Base-by-base conservation (phyloP, 2,113 vertebrate genomes). In the Chamaetylas fuelleborni region DNA sequence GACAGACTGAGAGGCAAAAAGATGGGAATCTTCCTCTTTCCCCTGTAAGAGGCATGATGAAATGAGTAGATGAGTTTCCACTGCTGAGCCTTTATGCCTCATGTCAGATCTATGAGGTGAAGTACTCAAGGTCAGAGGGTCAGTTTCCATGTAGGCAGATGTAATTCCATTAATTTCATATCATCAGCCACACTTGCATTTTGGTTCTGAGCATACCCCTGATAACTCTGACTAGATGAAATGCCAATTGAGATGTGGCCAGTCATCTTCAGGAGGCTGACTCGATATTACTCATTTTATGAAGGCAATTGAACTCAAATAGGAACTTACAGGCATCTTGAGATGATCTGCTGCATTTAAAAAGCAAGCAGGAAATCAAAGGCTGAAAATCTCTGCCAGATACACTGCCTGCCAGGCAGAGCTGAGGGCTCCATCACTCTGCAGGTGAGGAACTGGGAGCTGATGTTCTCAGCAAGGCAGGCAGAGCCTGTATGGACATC, bases 361-460 rank as follows among this genome's bases (percentile, higher is more conserved):
- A 70, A n/a, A 50, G 9, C 11, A 17, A 42, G 19, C 18, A 77
- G 26, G 18, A 84, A 93, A 86, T 76, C 31, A 61, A 88, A 86
- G 14, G 8, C 14, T 80, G 60, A 60, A 88, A 85, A 76, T 20
- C 48, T 34, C 66, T 81, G 53, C 20, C 60, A 60, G 62, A 29
- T 26, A 31, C 8, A n/a, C 12, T 19, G 17, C 10, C n/a, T 76
- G 20, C 12, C 23, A 53, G 17, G 51, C 34, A 66, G n/a, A 51
- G 11, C 18, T 11, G 8, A 81, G n/a, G 24, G 42, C 47, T 51
- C 5, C 3, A 17, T 11, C 2, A 0, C 8, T 34, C 26, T 65
- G 12, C 26, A 28, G 5, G 45, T 65, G 33, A 43, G 36, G 36
- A 93, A 1, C 14, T 50, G 17, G 19, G 62, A 70, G 50, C n/a